Evolutionary conservation across 2,888 invertebrate species (phyloP).

Genomic region (Drosophila villosipedis): DNA sequence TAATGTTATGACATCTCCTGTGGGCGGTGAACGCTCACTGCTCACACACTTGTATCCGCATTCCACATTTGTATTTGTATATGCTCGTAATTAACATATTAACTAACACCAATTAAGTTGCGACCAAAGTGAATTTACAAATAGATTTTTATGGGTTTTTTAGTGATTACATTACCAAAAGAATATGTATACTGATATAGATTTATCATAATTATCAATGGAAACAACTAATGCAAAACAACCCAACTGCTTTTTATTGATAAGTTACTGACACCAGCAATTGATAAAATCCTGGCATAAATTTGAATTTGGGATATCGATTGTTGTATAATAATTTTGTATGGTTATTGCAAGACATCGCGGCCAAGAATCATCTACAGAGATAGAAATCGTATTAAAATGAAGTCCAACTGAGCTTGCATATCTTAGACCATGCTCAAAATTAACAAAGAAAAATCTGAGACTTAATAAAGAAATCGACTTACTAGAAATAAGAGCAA

Average conservation of each 20-base stretch:
- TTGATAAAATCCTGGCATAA: background rate
- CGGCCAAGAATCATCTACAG: background rate
- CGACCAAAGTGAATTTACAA: background rate
- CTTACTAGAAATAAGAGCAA: too few species aligned
- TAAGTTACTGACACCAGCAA: background rate
- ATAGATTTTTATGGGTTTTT: background rate
- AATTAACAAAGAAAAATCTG: background rate
- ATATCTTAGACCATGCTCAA: background rate
- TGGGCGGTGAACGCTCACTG: background rate
- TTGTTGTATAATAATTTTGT: background rate
- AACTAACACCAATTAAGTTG: constrained; percentile 36
- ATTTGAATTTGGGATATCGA: background rate
- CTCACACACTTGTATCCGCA: background rate
- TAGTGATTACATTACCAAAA: background rate
- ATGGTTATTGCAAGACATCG: background rate
- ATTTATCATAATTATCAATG: background rate
- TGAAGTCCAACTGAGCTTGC: background rate
- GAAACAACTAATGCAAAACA: background rate
- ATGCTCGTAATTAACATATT: constrained; percentile 38
- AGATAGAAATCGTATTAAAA: background rate
- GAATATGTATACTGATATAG: background rate
- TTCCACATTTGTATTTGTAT: constrained; percentile 24
- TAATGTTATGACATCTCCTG: background rate
- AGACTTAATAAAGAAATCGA: too few species aligned
- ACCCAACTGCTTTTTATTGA: background rate